phyloP scores from a whole-genome alignment of 1,140 invertebrate species.

The Temnothorax curvispinosus region DNA sequence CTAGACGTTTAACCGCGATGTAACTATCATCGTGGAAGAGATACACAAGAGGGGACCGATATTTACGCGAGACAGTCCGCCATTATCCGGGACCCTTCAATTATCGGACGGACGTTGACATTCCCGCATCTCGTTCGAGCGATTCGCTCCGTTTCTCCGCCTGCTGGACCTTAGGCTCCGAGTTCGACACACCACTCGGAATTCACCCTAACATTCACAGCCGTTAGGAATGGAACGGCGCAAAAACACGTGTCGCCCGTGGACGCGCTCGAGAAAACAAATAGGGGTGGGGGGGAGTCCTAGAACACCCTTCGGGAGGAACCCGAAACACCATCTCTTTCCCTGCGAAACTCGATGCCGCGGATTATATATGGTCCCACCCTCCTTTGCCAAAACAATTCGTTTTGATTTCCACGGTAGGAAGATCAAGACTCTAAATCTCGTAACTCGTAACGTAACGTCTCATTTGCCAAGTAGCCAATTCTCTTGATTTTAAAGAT shows the following conservation, averaged over 20 bases:
- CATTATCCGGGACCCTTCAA: constrained; percentile 26
- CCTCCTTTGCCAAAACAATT: background rate
- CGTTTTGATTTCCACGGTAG: constrained; percentile 29
- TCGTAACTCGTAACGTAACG: background rate
- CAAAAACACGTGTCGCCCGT: constrained; percentile 61
- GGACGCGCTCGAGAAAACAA: constrained; percentile 60
- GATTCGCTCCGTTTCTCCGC: constrained; percentile 24
- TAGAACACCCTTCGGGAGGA: background rate
- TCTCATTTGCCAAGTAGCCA: background rate
- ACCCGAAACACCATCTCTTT: constrained; percentile 1
- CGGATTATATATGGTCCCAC: background rate
- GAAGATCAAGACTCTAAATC: background rate
- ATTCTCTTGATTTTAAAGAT: background rate
- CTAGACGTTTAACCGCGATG: constrained; percentile 8
- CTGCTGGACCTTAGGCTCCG: background rate
- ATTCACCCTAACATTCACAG: background rate
- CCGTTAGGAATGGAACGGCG: constrained; percentile 26
- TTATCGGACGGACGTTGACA: constrained; percentile 45
- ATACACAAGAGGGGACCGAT: background rate
- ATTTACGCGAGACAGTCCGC: constrained; percentile 23
- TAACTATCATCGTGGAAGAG: background rate
- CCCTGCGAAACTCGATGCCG: constrained; percentile 29
- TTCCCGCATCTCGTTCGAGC: constrained; percentile 1
- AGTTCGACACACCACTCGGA: constrained; percentile 9
- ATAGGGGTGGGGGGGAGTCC: constrained; percentile 39